Percentiles rank a stretch among this genome's conserved stretches.
Conservation (phyloP, 1,140 invertebrate species). For the Phthorimaea operculella region DNA sequence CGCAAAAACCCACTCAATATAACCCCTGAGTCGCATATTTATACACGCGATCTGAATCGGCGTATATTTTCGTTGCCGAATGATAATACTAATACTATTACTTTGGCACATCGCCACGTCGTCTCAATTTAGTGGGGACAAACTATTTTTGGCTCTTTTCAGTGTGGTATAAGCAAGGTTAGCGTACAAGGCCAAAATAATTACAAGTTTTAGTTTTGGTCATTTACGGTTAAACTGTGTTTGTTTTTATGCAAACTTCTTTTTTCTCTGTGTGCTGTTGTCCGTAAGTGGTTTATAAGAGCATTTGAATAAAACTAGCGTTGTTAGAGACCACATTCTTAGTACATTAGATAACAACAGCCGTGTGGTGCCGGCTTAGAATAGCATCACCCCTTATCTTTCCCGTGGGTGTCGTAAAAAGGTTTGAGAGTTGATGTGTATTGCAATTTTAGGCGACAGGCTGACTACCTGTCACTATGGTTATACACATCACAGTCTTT, state of each 20-base stretch:
- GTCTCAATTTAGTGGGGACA: background rate
- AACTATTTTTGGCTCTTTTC: conserved; percentile 1
- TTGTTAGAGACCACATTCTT: no score
- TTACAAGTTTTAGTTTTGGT: background rate
- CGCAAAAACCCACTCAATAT: no score
- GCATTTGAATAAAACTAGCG: no score
- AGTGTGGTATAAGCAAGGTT: background rate
- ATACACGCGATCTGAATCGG: background rate
- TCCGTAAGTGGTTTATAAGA: background rate
- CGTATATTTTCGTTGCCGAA: background rate
- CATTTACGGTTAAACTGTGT: background rate
- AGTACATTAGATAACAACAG: no score
- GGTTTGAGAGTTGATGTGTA: no score
- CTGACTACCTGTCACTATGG: no score
- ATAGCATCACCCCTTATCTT: no score
- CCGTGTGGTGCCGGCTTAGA: no score
- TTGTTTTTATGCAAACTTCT: background rate
- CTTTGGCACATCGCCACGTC: background rate
- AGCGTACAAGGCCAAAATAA: background rate
- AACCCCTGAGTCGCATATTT: background rate
- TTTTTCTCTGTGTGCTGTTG: background rate
- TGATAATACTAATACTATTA: background rate
- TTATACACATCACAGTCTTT: no score
- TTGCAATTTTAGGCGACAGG: no score
- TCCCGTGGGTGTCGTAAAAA: no score